phyloP scores from a whole-genome alignment of 2,113 vertebrate genomes.

The Daboia siamensis region DNA sequence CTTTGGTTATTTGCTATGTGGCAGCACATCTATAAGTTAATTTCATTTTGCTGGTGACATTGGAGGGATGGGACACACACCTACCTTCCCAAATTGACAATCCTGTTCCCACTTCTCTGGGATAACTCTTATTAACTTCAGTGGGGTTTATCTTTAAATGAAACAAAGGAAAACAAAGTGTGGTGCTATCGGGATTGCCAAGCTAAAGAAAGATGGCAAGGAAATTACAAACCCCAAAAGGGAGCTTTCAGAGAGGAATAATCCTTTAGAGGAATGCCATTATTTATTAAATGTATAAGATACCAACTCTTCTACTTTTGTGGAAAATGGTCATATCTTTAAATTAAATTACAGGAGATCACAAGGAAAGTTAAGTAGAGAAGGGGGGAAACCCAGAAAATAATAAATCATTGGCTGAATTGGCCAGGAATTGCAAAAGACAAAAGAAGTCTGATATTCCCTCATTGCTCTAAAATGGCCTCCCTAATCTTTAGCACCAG shows the following conservation, averaged over 20 bases:
- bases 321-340: not conserved
- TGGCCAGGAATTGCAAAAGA: not conserved
- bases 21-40: not conserved
- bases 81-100: not conserved
- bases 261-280: not conserved
- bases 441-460: not conserved
- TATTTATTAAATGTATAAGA: not conserved
- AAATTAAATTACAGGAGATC: not conserved
- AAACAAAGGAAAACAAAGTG: not conserved
- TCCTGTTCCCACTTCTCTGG: not conserved
- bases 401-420: not conserved
- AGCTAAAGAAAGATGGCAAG: not conserved
- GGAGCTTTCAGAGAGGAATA: not conserved
- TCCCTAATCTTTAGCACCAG: not conserved
- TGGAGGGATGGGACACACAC: not conserved
- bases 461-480: not conserved
- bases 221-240: not conserved
- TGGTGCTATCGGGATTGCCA: not conserved
- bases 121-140: not conserved
- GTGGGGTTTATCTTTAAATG: not conserved
- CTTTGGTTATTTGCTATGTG: not conserved
- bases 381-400: not conserved
- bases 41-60: not conserved
- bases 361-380: not conserved
- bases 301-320: not conserved